Evolutionary conservation across 2,888 invertebrate genomes (phyloP).

Genomic region (Drosophila neonasuta): DNA sequence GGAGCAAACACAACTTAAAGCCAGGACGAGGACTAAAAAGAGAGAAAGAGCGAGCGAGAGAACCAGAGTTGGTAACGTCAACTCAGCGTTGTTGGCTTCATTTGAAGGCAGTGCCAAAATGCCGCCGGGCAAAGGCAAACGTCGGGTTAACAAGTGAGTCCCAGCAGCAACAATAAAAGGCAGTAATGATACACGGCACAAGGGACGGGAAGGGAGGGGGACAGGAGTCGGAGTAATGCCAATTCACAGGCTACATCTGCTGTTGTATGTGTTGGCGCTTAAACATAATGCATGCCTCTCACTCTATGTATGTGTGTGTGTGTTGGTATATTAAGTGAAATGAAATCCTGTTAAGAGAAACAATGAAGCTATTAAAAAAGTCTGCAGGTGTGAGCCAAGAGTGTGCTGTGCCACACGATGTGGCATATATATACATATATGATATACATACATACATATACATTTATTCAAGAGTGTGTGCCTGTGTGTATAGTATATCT

Average conservation of each 20-base stretch:
- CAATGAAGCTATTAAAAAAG: slow-evolving; percentile 74
- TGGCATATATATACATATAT: slow-evolving; percentile 8
- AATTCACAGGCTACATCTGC: slow-evolving; percentile 39
- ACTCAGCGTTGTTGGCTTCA: slow-evolving; percentile 51
- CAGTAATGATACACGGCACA: slow-evolving; percentile 40
- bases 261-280: slow-evolving; percentile 29
- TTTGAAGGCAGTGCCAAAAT: slow-evolving; percentile 65
- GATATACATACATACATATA: not conserved
- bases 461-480: slow-evolving; percentile 3
- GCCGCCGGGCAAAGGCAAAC: slow-evolving; percentile 63
- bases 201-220: not conserved
- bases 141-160: slow-evolving; percentile 65
- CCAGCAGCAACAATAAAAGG: slow-evolving; percentile 61
- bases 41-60: not conserved
- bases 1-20: slow-evolving; percentile 2
- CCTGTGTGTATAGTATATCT: slow-evolving; percentile 29
- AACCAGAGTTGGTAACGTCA: slow-evolving; percentile 10
- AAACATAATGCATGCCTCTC: slow-evolving; percentile 45
- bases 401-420: not conserved
- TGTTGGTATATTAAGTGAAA: slow-evolving; percentile 71
- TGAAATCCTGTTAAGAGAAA: slow-evolving; percentile 75
- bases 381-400: slow-evolving; percentile 6
- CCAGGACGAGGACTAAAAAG: not conserved
- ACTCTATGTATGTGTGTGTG: too few species aligned
- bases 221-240: slow-evolving; percentile 20